Conservation (phyloP, 1,140 invertebrate genomes). For the Drosophila littoralis region DNA sequence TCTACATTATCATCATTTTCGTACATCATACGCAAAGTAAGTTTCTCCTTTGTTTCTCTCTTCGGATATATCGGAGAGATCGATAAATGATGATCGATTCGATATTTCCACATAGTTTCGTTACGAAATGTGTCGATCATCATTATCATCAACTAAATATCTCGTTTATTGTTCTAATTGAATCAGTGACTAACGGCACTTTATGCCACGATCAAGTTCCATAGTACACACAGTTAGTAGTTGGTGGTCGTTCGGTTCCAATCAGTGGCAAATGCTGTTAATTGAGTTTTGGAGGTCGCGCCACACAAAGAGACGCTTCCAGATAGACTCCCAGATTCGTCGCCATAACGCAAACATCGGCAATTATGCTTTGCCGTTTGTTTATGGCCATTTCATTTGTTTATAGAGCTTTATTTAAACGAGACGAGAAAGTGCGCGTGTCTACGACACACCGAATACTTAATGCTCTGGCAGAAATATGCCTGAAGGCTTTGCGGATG, state of each 20-base stretch:
- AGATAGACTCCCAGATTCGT: slow-evolving; percentile 3
- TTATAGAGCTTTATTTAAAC: slow-evolving; percentile 68
- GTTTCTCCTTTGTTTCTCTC: too few species aligned
- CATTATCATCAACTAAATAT: background rate
- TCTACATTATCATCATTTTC: too few species aligned
- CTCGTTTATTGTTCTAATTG: slow-evolving; percentile 46
- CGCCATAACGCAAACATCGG: slow-evolving; percentile 44
- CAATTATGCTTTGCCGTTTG: slow-evolving; percentile 76
- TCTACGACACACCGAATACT: background rate
- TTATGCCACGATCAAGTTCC: background rate
- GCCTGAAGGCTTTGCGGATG: too few species aligned
- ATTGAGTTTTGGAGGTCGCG: slow-evolving; percentile 75
- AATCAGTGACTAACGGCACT: slow-evolving; percentile 33
- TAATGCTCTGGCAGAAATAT: too few species aligned
- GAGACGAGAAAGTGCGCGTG: background rate
- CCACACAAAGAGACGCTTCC: background rate
- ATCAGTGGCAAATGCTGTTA: slow-evolving; percentile 61
- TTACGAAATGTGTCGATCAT: background rate
- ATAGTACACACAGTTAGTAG: background rate
- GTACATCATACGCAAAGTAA: too few species aligned
- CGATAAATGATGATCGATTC: slow-evolving; percentile 14
- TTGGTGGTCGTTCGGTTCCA: slow-evolving; percentile 37
- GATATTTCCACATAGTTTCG: background rate
- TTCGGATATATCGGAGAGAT: too few species aligned
- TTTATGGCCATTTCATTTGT: slow-evolving; percentile 75